A percentile compares a stretch with the other conserved stretches of the same genome.
Conservation (phyloP, 2,797 vertebrate genomes). For the Ciconia nigra region DNA sequence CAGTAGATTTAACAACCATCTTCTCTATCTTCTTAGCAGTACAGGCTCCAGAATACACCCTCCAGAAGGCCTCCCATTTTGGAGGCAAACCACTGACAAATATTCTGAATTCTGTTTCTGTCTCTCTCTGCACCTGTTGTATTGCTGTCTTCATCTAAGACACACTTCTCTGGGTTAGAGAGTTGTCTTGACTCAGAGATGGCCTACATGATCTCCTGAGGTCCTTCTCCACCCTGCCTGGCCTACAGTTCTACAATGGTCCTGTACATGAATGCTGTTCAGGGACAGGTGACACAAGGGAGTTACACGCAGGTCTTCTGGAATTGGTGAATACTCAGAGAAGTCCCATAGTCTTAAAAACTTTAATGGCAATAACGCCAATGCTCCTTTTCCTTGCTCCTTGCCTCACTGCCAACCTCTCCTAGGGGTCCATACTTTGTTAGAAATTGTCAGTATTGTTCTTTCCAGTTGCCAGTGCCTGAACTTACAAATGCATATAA, state of each 20-base stretch:
- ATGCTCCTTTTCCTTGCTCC: not conserved
- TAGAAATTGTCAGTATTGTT: not conserved
- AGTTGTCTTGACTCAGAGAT: not conserved
- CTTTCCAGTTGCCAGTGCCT: not conserved
- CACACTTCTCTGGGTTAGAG: not conserved
- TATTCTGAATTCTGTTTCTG: not conserved
- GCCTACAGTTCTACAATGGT: not conserved
- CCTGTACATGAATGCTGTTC: not conserved
- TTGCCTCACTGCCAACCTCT: not conserved
- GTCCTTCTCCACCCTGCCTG: not conserved
- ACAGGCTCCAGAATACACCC: not conserved
- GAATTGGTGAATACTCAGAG: not conserved
- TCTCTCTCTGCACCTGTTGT: not conserved
- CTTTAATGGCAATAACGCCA: not conserved
- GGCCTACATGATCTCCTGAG: fast-evolving
- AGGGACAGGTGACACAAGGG: not conserved
- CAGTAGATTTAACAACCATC: not conserved
- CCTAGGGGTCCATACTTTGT: not conserved
- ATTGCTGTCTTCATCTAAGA: not conserved
- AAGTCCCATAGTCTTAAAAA: not conserved
- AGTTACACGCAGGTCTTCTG: not conserved
- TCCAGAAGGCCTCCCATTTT: not conserved
- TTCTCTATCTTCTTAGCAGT: not conserved
- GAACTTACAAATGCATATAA: not conserved
- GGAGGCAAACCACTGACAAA: not conserved